Evolutionary conservation across 2,113 vertebrate genomes (phyloP).

Genomic region (Ammodytes marinus): DNA sequence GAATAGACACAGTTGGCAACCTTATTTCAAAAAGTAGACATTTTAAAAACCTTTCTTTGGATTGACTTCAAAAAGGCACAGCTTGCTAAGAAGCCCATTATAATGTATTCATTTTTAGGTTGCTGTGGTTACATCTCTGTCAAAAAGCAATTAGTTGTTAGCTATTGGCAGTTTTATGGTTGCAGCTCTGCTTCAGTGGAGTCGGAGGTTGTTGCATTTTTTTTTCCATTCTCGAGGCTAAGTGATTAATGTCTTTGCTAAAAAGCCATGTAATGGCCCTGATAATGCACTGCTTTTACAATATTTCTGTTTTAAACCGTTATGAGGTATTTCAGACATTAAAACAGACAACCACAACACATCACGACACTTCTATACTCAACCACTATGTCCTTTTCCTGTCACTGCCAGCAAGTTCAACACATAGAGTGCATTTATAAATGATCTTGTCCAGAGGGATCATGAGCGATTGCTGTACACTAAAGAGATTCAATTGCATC

Average conservation of each 20-base stretch:
- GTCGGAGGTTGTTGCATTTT: slow-evolving; percentile 19
- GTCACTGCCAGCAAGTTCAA: slow-evolving; percentile 2
- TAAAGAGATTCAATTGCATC: background rate
- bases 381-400: background rate
- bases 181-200: slow-evolving; percentile 24
- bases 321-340: background rate
- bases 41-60: background rate
- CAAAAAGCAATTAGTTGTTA: slow-evolving; percentile 37
- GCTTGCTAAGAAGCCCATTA: slow-evolving; percentile 14
- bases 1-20: slow-evolving; percentile 15
- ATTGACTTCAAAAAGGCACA: slow-evolving; percentile 1
- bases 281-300: slow-evolving; percentile 43
- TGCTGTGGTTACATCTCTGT: slow-evolving; percentile 15
- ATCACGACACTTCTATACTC: background rate
- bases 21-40: background rate
- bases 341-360: slow-evolving; percentile 6
- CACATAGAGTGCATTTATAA: background rate
- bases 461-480: slow-evolving; percentile 1
- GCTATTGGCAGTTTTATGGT: slow-evolving; percentile 39
- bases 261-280: slow-evolving; percentile 36
- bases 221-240: slow-evolving; percentile 2
- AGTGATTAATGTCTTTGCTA: slow-evolving; percentile 44
- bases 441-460: background rate
- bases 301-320: slow-evolving; percentile 1
- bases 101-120: slow-evolving; percentile 20